phyloP scores from a whole-genome alignment of 2,888 invertebrate genomes.

The Aporophyla lueneburgensis region DNA sequence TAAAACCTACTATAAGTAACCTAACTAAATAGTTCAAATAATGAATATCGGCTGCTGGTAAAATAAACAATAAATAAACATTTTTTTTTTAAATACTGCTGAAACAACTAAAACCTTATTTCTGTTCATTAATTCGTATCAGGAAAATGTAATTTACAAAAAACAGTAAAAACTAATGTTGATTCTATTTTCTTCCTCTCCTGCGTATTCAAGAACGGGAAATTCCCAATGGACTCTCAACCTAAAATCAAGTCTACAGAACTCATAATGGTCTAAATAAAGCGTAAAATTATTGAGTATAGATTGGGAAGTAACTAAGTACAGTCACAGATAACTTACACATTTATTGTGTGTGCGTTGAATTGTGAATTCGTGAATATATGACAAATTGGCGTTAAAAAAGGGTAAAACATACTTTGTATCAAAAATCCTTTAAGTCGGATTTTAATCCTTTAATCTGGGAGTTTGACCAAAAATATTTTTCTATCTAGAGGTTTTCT shows the following conservation, averaged over 20 bases:
- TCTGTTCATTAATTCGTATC: slow-evolving; percentile 56
- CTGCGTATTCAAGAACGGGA: background rate
- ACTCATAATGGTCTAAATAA: slow-evolving; percentile 1
- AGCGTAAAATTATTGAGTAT: slow-evolving; percentile 44
- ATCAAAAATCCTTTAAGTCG: slow-evolving; percentile 37
- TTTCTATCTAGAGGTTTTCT: background rate
- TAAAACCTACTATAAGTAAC: no score
- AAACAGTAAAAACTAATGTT: slow-evolving; percentile 64
- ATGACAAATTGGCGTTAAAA: slow-evolving; percentile 55
- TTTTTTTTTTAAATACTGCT: no score
- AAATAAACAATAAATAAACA: no score
- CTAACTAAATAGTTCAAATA: slow-evolving; percentile 1
- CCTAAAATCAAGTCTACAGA: background rate
- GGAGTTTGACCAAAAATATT: slow-evolving; percentile 9
- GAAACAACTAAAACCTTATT: slow-evolving; percentile 14
- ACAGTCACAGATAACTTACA: slow-evolving; percentile 57
- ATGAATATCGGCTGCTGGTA: background rate
- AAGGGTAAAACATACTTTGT: slow-evolving; percentile 31
- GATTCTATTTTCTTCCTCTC: slow-evolving; percentile 54
- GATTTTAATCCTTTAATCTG: no score
- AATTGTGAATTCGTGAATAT: slow-evolving; percentile 63
- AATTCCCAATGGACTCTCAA: background rate
- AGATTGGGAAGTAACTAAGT: slow-evolving; percentile 54
- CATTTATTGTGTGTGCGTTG: slow-evolving; percentile 58
- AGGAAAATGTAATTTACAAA: slow-evolving; percentile 61